Conservation (phyloP, 2,113 vertebrate genomes). For the Nothocercus nigrocapillus region DNA sequence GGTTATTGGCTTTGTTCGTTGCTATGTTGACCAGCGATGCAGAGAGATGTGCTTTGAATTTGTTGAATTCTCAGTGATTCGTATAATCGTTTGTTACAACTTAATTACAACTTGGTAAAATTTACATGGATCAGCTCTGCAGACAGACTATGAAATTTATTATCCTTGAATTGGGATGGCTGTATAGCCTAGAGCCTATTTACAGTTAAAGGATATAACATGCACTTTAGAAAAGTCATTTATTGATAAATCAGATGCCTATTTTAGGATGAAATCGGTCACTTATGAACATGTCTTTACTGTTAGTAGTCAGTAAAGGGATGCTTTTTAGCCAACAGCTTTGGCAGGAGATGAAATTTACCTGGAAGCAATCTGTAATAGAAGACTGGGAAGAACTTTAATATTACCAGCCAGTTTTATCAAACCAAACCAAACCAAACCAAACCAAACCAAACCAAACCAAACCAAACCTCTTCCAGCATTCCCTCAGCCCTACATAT, state of each 20-base stretch:
- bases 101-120: slow-evolving; percentile 30
- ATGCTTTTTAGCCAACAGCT: not conserved
- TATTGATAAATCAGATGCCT: not conserved
- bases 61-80: slow-evolving; percentile 36
- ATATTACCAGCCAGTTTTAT: not conserved
- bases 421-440: not conserved
- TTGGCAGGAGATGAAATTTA: not conserved
- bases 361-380: not conserved
- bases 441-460: not conserved
- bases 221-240: not conserved
- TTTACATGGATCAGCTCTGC: slow-evolving; percentile 32
- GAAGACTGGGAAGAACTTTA: not conserved
- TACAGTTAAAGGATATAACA: not conserved
- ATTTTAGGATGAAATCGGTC: slow-evolving; percentile 2
- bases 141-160: slow-evolving; percentile 23
- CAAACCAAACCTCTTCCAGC: not conserved
- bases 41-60: slow-evolving; percentile 30
- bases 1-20: slow-evolving; percentile 34
- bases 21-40: not conserved
- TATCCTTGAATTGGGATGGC: not conserved
- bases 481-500: not conserved
- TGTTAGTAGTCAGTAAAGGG: not conserved
- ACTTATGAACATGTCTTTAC: not conserved
- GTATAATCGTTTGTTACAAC: slow-evolving; percentile 40
- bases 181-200: not conserved